phyloP scores from a whole-genome alignment of 1,140 invertebrate species.

The Mya arenaria region DNA sequence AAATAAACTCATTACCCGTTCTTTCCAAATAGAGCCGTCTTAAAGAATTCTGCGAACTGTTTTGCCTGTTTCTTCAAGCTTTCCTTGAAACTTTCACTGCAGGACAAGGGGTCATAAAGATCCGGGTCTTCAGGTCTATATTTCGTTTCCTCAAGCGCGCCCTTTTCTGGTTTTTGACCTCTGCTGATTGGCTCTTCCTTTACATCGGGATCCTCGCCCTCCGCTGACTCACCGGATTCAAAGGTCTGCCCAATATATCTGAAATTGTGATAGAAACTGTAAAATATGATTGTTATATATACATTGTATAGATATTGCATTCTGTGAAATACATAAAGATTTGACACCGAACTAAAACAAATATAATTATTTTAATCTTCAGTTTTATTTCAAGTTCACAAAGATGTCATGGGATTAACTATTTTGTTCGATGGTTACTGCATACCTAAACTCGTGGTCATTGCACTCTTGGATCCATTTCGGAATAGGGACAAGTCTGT shows the following conservation, averaged over 20 bases:
- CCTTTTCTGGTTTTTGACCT: neutral
- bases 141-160: neutral
- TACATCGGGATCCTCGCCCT: constrained; percentile 9
- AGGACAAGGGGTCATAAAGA: constrained; percentile 16
- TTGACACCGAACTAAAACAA: neutral
- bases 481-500: constrained; percentile 1
- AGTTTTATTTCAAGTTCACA: neutral
- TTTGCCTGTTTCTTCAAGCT: constrained; percentile 17
- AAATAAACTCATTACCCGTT: too few species aligned
- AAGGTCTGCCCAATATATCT: neutral
- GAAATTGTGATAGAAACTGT: neutral
- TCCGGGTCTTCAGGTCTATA: constrained; percentile 20
- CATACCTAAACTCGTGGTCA: constrained; percentile 31
- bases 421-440: neutral
- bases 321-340: neutral
- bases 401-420: neutral
- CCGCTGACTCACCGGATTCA: neutral
- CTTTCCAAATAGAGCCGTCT: too few species aligned
- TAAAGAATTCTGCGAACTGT: constrained; percentile 37
- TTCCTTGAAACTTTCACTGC: neutral
- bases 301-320: neutral
- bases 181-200: neutral
- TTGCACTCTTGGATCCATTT: constrained; percentile 47
- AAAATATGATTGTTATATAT: neutral
- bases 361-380: neutral